phyloP scores from a whole-genome alignment of 2,888 invertebrate species.

The Noctua janthe region DNA sequence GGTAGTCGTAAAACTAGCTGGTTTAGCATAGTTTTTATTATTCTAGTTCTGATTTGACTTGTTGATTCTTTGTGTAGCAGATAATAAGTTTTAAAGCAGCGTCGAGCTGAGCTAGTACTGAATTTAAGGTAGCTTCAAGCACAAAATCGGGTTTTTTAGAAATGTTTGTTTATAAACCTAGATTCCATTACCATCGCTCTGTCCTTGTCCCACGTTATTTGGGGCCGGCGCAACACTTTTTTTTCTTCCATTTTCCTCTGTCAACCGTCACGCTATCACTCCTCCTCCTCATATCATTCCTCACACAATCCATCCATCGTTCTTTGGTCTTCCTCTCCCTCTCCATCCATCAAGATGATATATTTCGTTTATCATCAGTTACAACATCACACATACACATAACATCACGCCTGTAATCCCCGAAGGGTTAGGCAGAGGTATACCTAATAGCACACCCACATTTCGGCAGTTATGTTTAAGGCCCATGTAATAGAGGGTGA shows the following conservation, averaged over 20 bases:
- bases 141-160: neutral
- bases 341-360: no score
- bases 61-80: conserved; percentile 66
- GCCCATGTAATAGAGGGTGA: no score
- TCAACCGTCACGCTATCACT: no score
- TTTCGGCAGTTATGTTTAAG: neutral
- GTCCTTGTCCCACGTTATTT: no score
- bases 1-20: conserved; percentile 59
- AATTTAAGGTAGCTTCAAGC: neutral
- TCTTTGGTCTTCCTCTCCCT: no score
- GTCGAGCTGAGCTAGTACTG: neutral
- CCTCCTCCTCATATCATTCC: no score
- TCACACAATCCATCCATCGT: no score
- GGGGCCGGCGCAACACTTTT: no score
- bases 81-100: conserved; percentile 35
- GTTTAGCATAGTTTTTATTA: conserved; percentile 66
- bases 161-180: neutral
- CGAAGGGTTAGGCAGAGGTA: neutral
- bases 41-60: conserved; percentile 67
- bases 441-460: neutral
- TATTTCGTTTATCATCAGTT: no score
- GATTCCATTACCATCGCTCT: no score
- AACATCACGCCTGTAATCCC: neutral
- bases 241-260: no score
- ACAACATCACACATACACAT: neutral